Evolutionary conservation across 1,140 invertebrate genomes (phyloP).

Genomic region (Myzus persicae): DNA sequence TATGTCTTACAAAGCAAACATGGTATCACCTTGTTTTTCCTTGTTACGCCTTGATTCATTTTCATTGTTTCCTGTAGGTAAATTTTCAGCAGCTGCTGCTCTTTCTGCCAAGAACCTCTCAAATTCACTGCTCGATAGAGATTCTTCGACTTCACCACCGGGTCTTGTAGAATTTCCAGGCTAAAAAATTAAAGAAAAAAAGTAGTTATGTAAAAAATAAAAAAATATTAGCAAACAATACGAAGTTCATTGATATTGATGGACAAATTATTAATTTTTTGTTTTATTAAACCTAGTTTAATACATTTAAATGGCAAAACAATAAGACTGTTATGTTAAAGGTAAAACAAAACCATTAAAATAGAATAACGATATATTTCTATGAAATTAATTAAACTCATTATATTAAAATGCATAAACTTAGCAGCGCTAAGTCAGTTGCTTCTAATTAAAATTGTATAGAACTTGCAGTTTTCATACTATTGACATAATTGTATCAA

Average conservation of each 20-base stretch:
- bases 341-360: background rate
- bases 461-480: background rate
- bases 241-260: background rate
- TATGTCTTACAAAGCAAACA: conserved; percentile 53
- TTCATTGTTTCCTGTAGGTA: conserved; percentile 65
- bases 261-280: background rate
- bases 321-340: background rate
- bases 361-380: background rate
- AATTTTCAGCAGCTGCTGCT: conserved; percentile 80
- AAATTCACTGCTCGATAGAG: conserved; percentile 88
- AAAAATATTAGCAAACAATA: background rate
- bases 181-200: background rate
- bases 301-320: background rate
- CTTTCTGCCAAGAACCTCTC: conserved; percentile 89
- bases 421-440: too few relatives aligned
- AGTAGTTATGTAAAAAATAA: background rate
- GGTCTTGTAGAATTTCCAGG: conserved; percentile 8
- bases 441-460: background rate
- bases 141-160: conserved; percentile 69
- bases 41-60: conserved; percentile 17
- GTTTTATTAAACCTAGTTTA: too few relatives aligned
- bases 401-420: background rate
- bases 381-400: background rate
- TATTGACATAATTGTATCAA: background rate
- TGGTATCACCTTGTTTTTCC: conserved; percentile 55